phyloP scores from a whole-genome alignment of 1,140 invertebrate genomes.

The Patella vulgata region DNA sequence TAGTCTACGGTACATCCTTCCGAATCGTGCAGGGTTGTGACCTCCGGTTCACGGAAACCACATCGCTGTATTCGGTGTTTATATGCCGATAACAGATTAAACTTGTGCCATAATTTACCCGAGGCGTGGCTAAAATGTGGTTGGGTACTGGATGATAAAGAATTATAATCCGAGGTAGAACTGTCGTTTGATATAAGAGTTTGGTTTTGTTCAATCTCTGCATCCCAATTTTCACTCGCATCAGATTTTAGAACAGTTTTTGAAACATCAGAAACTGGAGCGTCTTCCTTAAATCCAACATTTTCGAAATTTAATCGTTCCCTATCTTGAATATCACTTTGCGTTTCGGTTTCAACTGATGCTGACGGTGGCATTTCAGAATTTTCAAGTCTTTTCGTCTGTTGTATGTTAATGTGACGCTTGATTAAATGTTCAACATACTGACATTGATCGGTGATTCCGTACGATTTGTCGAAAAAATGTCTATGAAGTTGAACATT shows the following conservation, averaged over 20 bases:
- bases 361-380: not conserved
- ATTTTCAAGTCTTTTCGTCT: not conserved
- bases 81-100: conserved; percentile 63
- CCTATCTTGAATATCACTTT: not conserved
- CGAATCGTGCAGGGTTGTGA: conserved; percentile 55
- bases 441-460: conserved; percentile 76
- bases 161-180: no score
- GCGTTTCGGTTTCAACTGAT: not conserved
- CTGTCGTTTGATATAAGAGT: no score
- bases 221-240: no score
- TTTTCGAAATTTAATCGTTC: no score
- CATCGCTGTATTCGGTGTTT: conserved; percentile 32
- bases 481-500: conserved; percentile 35
- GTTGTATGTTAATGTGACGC: not conserved
- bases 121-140: conserved; percentile 17
- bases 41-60: conserved; percentile 21
- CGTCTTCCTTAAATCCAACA: no score
- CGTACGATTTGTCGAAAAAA: conserved; percentile 70
- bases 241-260: no score
- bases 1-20: conserved; percentile 62
- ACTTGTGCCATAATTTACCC: conserved; percentile 47
- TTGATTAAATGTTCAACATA: conserved; percentile 63
- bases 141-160: no score
- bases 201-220: no score
- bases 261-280: no score